Conservation (phyloP, 2,888 invertebrate species). For the Pristionchus entomophagus region DNA sequence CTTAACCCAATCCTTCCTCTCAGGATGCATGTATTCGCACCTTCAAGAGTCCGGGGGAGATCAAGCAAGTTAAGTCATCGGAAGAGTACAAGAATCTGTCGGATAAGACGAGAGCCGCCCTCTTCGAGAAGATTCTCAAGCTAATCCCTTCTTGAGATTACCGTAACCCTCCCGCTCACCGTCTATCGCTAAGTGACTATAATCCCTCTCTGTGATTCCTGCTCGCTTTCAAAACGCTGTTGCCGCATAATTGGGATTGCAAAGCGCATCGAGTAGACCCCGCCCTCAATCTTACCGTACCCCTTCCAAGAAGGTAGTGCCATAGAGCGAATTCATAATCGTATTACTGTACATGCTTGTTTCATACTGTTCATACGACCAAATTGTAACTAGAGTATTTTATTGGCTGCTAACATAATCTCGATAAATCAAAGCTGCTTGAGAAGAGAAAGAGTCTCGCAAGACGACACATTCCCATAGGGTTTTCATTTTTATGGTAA, state of each 20-base stretch:
- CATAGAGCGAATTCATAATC: constrained; percentile 26
- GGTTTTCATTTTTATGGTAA: not conserved
- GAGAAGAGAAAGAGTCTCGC: constrained; percentile 27
- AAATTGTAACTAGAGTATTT: not conserved
- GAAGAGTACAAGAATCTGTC: constrained; percentile 73
- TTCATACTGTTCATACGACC: constrained; percentile 26
- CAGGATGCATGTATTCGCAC: constrained; percentile 70
- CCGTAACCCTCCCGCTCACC: not conserved
- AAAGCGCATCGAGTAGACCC: not conserved
- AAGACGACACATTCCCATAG: constrained; percentile 30
- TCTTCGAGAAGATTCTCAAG: constrained; percentile 71
- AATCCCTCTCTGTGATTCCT: not conserved
- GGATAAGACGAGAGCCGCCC: constrained; percentile 72
- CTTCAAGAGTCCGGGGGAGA: constrained; percentile 64
- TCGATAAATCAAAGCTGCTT: constrained; percentile 15
- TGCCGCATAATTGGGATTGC: constrained; percentile 9
- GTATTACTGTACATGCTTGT: constrained; percentile 19
- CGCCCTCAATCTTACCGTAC: constrained; percentile 15
- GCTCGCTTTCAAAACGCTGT: not conserved
- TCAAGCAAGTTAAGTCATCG: constrained; percentile 62
- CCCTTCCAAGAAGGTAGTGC: not conserved
- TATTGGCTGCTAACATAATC: not conserved
- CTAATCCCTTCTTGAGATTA: constrained; percentile 50
- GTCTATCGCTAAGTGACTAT: not conserved
- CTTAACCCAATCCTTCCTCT: constrained; percentile 24